Percentiles rank a stretch among this genome's conserved stretches.
These are phyloP conservation scores for Micromussa lordhowensis DNA, from an alignment of 92 coral and sea anemone species.

Conservation along the genomic window DNA sequence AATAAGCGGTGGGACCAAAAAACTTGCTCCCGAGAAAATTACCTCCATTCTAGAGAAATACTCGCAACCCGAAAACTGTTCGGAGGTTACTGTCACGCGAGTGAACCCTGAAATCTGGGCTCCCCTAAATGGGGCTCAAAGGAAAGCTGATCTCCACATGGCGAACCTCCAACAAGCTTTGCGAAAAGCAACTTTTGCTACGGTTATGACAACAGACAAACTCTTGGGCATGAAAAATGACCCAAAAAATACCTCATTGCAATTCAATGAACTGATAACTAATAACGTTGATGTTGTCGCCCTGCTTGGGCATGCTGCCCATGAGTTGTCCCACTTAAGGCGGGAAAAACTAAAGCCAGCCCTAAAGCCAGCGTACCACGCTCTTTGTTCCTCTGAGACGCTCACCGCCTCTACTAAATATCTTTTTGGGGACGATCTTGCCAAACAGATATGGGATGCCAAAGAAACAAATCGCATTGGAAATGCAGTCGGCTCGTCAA, in stretches of 20 bases:
- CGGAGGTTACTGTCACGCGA: slow-evolving; percentile 9
- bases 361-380: slow-evolving; percentile 20
- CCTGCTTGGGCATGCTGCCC: neutral
- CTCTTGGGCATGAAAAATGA: slow-evolving; percentile 12
- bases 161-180: slow-evolving; percentile 35
- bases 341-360: slow-evolving; percentile 11
- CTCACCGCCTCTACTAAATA: slow-evolving; percentile 17
- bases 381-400: slow-evolving; percentile 25
- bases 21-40: slow-evolving; percentile 56
- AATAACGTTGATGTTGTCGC: neutral
- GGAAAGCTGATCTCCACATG: slow-evolving; percentile 35
- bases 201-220: slow-evolving; percentile 17
- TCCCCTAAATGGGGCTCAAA: slow-evolving; percentile 3
- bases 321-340: slow-evolving; percentile 6
- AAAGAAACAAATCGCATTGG: too few species aligned
- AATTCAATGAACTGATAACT: slow-evolving; percentile 8
- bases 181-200: neutral
- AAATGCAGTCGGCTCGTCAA: neutral
- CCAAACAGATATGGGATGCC: too few species aligned
- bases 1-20: slow-evolving; percentile 9
- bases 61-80: slow-evolving; percentile 50
- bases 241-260: slow-evolving; percentile 19
- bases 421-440: too few species aligned
- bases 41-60: slow-evolving; percentile 50
- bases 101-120: slow-evolving; percentile 46